phyloP scores from a whole-genome alignment of 2,113 vertebrate species.

The Vulpes vulpes region DNA sequence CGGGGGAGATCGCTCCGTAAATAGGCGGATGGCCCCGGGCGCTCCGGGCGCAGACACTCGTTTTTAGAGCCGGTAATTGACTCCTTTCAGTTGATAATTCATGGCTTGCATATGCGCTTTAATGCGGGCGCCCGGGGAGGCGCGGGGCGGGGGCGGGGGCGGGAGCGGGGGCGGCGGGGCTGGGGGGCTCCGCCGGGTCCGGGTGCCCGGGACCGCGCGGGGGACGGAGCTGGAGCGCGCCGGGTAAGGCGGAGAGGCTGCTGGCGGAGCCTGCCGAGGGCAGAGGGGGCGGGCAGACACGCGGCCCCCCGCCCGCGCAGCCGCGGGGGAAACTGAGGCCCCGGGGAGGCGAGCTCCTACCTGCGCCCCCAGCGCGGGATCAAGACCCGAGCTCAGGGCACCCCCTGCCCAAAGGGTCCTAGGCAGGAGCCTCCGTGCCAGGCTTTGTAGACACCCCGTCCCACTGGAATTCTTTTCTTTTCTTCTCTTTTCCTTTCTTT shows the following conservation, averaged over 20 bases:
- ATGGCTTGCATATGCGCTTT: constrained; percentile 98
- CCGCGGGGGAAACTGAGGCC: constrained; percentile 46
- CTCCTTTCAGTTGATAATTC: constrained; percentile 99
- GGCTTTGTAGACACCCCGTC: background rate
- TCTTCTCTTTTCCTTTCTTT: no score
- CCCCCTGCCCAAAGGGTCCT: background rate
- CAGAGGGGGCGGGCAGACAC: background rate
- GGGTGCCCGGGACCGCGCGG: background rate
- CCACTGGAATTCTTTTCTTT: background rate
- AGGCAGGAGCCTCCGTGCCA: rapidly evolving
- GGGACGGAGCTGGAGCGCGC: background rate
- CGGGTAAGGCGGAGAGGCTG: background rate
- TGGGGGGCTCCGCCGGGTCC: background rate
- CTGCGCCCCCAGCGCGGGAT: background rate
- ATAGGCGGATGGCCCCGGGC: constrained; percentile 89
- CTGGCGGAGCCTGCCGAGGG: background rate
- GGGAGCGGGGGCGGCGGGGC: background rate
- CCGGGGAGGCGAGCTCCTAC: background rate
- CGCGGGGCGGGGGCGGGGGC: constrained; percentile 61
- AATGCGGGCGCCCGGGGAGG: constrained; percentile 81
- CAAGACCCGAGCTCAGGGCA: background rate
- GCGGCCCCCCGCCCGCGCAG: background rate
- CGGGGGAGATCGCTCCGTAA: constrained; percentile 79
- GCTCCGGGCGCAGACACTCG: constrained; percentile 95
- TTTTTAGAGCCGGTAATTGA: constrained; percentile 99